Conservation (phyloP, 2,797 vertebrate genomes). For the Helarctos malayanus region DNA sequence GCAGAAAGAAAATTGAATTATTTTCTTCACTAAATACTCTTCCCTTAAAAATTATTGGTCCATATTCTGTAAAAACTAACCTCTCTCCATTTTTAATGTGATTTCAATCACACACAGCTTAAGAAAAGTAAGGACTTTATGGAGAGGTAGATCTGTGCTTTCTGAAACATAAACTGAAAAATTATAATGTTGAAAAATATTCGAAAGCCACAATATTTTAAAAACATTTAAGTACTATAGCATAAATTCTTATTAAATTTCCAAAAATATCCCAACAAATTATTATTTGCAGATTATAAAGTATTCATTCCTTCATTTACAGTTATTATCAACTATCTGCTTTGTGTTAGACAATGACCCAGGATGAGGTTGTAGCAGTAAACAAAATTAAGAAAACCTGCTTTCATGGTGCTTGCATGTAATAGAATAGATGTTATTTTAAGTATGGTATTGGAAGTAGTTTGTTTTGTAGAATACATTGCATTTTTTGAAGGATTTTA, state of each 20-base stretch:
- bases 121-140: not conserved
- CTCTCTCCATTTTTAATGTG: not conserved
- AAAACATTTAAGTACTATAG: not conserved
- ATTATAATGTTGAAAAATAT: not conserved
- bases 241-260: not conserved
- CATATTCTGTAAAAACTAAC: not conserved
- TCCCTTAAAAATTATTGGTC: not conserved
- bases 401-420: not conserved
- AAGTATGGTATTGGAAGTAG: not conserved
- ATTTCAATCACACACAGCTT: not conserved
- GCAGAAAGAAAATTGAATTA: not conserved
- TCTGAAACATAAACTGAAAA: slow-evolving; percentile 5
- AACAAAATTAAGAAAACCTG: not conserved
- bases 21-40: slow-evolving; percentile 22
- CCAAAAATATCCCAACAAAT: not conserved
- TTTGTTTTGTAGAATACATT: not conserved
- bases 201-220: not conserved
- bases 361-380: not conserved
- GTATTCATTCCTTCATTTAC: not conserved
- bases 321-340: not conserved
- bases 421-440: not conserved
- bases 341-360: not conserved
- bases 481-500: not conserved
- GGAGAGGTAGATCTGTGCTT: not conserved
- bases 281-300: not conserved